Conservation (phyloP, 2,113 vertebrate genomes). For the Antechinus stuartii region DNA sequence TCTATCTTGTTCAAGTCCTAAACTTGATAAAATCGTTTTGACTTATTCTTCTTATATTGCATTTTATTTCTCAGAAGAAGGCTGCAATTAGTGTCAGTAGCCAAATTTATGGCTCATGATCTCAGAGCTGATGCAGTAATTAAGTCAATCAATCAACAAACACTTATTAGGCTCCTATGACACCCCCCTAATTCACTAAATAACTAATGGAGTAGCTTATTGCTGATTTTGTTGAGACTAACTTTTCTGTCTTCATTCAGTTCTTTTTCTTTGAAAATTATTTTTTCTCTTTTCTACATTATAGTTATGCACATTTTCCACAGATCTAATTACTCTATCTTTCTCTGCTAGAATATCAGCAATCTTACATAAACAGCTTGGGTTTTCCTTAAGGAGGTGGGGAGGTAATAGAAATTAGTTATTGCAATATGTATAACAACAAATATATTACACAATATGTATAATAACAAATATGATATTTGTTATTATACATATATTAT, state of each 20-base stretch:
- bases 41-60: background rate
- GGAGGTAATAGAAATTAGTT: background rate
- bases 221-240: background rate
- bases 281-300: background rate
- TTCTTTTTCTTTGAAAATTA: background rate
- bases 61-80: background rate
- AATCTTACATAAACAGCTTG: background rate
- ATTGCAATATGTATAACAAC: background rate
- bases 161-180: background rate
- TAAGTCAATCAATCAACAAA: background rate
- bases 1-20: background rate
- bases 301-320: background rate
- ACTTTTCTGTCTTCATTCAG: background rate
- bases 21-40: background rate
- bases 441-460: conserved; percentile 9
- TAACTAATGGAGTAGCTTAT: background rate
- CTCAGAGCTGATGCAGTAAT: background rate
- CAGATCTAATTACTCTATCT: background rate
- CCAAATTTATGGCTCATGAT: background rate
- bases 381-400: background rate
- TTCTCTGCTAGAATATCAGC: background rate
- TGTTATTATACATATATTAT: too few relatives aligned
- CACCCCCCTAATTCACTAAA: background rate
- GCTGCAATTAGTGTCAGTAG: background rate
- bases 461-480: too few relatives aligned